Percentiles rank a stretch among this genome's conserved stretches.
Conservation (phyloP, 2,113 vertebrate species). For the human region GRCh38 chr14:41316001-41316500, state of each 20-base stretch:
- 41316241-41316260: not conserved
- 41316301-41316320: not conserved
- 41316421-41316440: not conserved
- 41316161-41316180: not conserved
- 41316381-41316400: not conserved
- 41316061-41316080: not conserved
- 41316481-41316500: not conserved
- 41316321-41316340: not conserved
- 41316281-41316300: not conserved
- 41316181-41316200: not conserved
- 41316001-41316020: not conserved
- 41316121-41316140: not conserved
- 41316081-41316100: not conserved
- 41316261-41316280: not conserved
- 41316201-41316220: not conserved
- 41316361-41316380: not conserved
- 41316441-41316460: not conserved
- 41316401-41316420: not conserved
- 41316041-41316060: not conserved
- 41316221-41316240: not conserved
- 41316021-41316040: not conserved
- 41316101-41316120: not conserved
- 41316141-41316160: not conserved
- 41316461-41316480: not conserved
- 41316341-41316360: not conserved